Evolutionary conservation across 2,888 invertebrate species (phyloP), one percentile per base, ranked within the genome.

Genomic region (Agriopis leucophaearia): DNA sequence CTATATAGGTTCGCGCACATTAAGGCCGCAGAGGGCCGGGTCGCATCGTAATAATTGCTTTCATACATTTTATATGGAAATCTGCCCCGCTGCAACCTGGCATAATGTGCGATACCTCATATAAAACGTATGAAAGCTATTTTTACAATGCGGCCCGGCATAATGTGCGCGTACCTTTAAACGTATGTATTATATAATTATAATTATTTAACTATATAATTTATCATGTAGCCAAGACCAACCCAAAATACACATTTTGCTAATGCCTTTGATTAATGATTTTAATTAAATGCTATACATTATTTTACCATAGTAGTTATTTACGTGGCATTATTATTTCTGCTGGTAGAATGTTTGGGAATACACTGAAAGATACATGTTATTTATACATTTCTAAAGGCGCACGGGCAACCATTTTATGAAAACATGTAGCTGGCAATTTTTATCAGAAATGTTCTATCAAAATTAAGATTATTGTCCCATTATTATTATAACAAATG

Each of bases 281-380:
- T 35, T 27, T 50, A 60, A 45, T 16, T 38, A 48, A 42, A 42
- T 52, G 40, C 45, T 58, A 52, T 27, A 56, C 10, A 36, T 10
- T 59, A 38, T n/a, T 47, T 44, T n/a, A 51, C 35, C 9, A 52
- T 16, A 18, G 16, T 9, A 54, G 15, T 27, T 66, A 42, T 40
- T 12, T 55, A 42, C 16, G n/a, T 38, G 47, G 18, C 27, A 12
- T n/a, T 47, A 38, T 38, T 8, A 38, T 18, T 27, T 16, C 13
- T 16, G 48, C 36, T 16, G 38, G 45, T 18, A 60, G 13, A 40
- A 54, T 13, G 42, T 55, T 55, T 55, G 58, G 50, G 47, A 42
- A 47, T 44, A 66, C 44, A 42, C 7, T 27, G 27, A 12, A 52
- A 40, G 47, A 48, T 66, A 66, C 55, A 60, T 50, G 18, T 50